Conservation (phyloP, 2,888 invertebrate species). For the Cynaeus angustus region DNA sequence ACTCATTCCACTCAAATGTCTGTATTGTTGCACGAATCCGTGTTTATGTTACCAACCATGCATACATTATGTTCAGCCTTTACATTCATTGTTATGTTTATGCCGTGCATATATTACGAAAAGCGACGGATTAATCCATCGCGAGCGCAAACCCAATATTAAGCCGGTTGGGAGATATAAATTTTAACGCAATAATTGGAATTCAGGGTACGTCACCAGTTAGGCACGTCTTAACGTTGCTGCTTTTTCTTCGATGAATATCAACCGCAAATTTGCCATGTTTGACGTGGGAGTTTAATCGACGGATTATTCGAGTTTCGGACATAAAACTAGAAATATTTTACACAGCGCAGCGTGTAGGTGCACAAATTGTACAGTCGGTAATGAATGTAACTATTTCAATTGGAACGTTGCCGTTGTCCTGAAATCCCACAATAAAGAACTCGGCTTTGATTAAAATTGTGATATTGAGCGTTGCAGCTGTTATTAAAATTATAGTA, state of each 20-base stretch:
- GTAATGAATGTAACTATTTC: no score
- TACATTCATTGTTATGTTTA: conserved; percentile 54
- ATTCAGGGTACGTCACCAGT: conserved; percentile 25
- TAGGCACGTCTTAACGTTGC: conserved; percentile 20
- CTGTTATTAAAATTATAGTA: no score
- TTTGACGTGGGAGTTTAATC: not conserved
- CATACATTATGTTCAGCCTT: conserved; percentile 54
- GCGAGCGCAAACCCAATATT: conserved; percentile 43
- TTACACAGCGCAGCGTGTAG: no score
- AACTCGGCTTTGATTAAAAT: no score
- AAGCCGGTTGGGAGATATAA: conserved; percentile 48
- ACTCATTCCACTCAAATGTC: conserved; percentile 56
- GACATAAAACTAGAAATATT: not conserved
- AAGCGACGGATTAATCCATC: conserved; percentile 49
- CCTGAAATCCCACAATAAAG: no score
- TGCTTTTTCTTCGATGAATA: conserved; percentile 14
- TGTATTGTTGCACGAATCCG: conserved; percentile 58
- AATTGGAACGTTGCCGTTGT: no score
- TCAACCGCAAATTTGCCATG: conserved; percentile 22
- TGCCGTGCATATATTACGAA: conserved; percentile 48
- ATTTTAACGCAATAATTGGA: conserved; percentile 40
- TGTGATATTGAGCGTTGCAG: no score
- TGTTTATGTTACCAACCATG: conserved; percentile 55
- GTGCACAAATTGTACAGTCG: no score
- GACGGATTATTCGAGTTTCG: not conserved